A percentile compares a stretch with the other conserved stretches of the same genome.
phyloP scores from a whole-genome alignment of 2,888 invertebrate genomes.

The Himalopsyche anomala region DNA sequence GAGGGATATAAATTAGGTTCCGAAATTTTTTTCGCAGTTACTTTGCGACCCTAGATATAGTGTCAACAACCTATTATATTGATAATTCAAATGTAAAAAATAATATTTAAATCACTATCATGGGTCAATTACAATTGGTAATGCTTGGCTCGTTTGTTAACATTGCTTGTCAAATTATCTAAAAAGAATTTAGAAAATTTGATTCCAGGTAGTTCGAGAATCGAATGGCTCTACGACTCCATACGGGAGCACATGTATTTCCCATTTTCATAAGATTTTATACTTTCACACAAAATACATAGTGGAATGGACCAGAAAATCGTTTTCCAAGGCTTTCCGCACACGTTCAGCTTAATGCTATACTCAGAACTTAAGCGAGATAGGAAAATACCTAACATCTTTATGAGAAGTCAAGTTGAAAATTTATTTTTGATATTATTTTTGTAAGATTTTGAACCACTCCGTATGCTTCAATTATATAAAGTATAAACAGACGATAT shows the following conservation, averaged over 20 bases:
- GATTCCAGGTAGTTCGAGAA: not conserved
- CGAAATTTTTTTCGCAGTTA: no score
- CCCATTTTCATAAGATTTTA: conserved; percentile 38
- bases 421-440: not conserved
- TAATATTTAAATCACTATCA: no score
- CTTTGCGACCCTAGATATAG: no score
- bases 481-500: no score
- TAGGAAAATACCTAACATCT: not conserved
- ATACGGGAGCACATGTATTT: conserved; percentile 14
- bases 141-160: not conserved
- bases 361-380: conserved; percentile 1
- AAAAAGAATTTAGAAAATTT: conserved; percentile 15
- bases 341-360: conserved; percentile 12
- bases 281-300: conserved; percentile 36
- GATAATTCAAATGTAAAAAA: no score
- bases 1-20: no score
- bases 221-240: not conserved
- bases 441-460: not conserved
- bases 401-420: conserved; percentile 4
- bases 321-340: conserved; percentile 34
- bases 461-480: no score
- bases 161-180: conserved; percentile 16
- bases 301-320: conserved; percentile 43
- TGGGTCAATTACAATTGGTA: no score
- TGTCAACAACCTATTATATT: no score